These are phyloP conservation scores for Poeciliopsis turrubarensis DNA, from an alignment of 2,113 vertebrate genomes.

Conservation along the genomic window DNA sequence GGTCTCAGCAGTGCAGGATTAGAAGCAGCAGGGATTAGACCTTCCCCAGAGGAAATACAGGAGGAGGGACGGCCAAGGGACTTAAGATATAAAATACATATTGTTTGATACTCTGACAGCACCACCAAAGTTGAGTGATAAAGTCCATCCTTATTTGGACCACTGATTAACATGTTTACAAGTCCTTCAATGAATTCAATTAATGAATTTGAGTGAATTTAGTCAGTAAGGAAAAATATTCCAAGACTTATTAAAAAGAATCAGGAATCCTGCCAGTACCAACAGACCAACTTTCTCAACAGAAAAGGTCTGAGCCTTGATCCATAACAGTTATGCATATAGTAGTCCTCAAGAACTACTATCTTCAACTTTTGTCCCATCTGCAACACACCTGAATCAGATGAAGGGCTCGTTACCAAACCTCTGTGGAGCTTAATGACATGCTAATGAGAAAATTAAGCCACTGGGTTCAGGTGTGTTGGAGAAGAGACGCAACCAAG, in stretches of 20 bases:
- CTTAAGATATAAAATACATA: constrained; percentile 47
- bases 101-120: constrained; percentile 11
- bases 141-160: not conserved
- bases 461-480: not conserved
- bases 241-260: too few species aligned
- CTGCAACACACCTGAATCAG: not conserved
- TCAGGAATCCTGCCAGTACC: too few species aligned
- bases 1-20: constrained; percentile 83
- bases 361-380: not conserved
- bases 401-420: not conserved
- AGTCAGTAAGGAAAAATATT: not conserved
- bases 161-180: not conserved
- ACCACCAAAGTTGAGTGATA: not conserved
- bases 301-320: too few species aligned
- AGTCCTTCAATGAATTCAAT: not conserved
- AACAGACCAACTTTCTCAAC: too few species aligned
- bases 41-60: constrained; percentile 58
- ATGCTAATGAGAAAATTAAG: not conserved
- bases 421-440: not conserved
- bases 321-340: too few species aligned
- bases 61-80: constrained; percentile 35
- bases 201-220: not conserved
- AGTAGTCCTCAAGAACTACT: not conserved
- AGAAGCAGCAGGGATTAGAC: constrained; percentile 85
- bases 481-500: not conserved